Percentiles rank a stretch among this genome's conserved stretches.
phyloP scores from a whole-genome alignment of 2,888 invertebrate species.

The Sericinus montela region DNA sequence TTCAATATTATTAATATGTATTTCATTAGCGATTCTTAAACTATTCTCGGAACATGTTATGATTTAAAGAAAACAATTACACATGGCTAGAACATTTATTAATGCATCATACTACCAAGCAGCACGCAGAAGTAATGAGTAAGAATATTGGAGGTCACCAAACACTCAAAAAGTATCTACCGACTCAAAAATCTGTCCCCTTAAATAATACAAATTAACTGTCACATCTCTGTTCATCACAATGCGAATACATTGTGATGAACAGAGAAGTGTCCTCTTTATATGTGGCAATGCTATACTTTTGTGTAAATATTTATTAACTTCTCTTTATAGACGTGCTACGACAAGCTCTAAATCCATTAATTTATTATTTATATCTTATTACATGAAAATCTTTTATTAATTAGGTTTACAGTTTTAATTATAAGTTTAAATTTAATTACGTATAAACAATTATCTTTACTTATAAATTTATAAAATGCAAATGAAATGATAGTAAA shows the following conservation, averaged over 20 bases:
- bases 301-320: constrained; percentile 53
- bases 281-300: constrained; percentile 22
- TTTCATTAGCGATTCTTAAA: too few relatives aligned
- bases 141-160: constrained; percentile 54
- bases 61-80: neutral
- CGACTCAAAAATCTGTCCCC: constrained; percentile 40
- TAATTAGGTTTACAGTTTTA: constrained; percentile 70
- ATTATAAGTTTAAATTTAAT: constrained; percentile 51
- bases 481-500: constrained; percentile 22
- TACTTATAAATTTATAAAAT: constrained; percentile 27
- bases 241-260: too few relatives aligned
- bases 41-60: neutral
- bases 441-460: constrained; percentile 67
- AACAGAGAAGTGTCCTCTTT: too few relatives aligned
- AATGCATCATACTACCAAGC: constrained; percentile 1
- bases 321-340: constrained; percentile 45
- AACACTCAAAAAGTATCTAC: constrained; percentile 48
- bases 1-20: too few relatives aligned
- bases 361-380: constrained; percentile 74
- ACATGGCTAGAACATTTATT: neutral
- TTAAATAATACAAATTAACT: constrained; percentile 54
- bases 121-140: neutral
- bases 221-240: constrained; percentile 28
- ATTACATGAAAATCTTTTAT: constrained; percentile 60
- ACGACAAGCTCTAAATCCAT: constrained; percentile 65